Evolutionary conservation across 1,140 invertebrate species (phyloP), one percentile per base, ranked within the genome.

Genomic region (Anthonomus grandis): DNA sequence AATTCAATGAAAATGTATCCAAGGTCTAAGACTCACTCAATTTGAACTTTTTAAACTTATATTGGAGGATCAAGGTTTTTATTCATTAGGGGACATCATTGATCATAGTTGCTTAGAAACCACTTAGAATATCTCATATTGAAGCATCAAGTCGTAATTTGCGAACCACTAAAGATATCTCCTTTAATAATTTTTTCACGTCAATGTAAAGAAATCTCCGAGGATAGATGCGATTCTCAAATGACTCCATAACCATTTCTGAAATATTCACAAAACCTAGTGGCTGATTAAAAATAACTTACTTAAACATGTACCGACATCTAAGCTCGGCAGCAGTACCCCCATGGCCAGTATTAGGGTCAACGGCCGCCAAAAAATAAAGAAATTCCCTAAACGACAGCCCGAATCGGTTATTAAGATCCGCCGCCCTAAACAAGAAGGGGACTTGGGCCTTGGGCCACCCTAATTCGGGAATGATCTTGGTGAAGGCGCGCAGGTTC

Each of bases 221-320:
- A 39, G 17, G 17, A 10, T 10, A 5, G 12, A 5, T n/a, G 37
- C 12, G 17, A 39, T 8, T 17, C 37, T 10, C 17, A n/a, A 8
- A 5, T 6, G 15, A 5, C 17, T 39, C 12, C 37, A 39, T 8
- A 8, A 31, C 6, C 27, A 8, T 31, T 31, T 31, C 6, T 6
- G n/a, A 31, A 8, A 6, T 13, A 12, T 12, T 17, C 17, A 17
- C 17, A 37, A n/a, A 8, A 17, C 19, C 10, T 4, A 8, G 15
- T 56, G 36, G 37, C n/a, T n/a, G n/a, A n/a, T n/a, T n/a, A n/a
- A n/a, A n/a, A n/a, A n/a, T n/a, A n/a, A 27, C 46, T 27, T 24
- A 73, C 74, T 74, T 74, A 56, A 78, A 79, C 24, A 79, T 77
- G 55, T 75, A 79, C 57, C 69, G 63, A 56, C 74, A 75, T 24